Base-by-base conservation (phyloP, 2,113 vertebrate species). In the Synchiropus splendidus region DNA sequence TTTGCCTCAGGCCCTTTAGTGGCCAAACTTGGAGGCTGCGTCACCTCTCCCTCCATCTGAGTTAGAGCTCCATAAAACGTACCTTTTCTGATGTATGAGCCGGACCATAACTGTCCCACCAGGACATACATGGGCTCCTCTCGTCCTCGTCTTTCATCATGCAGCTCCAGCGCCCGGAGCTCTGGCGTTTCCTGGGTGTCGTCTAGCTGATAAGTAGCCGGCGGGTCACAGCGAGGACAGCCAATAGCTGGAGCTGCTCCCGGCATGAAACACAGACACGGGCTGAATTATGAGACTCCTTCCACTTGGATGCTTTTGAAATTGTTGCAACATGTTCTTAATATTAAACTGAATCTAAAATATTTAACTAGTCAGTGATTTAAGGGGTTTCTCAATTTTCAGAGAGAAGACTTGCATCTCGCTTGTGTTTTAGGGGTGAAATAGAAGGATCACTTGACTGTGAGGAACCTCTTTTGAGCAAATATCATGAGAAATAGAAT, bases 181-280 rank as follows among this genome's bases (percentile, higher is more conserved):
- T 15, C 16, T 8, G 6, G 16, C 36, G 30, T 39, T 18, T 42
- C 47, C 40, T 41, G 37, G 9, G 13, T 35, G 49, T 42, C 6
- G 31, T 10, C 43, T 39, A 51, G 18, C 49, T 53, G 44, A 69
- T 64, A 61, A 53, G 35, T 40, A 30, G 38, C 39, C 41, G 1
- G 13, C 45, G 40, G 62, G 45, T 59, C n/a, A n/a, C 16, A 5
- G 47, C 2, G 51, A 62, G 54, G 58, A 58, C 67, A 59, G 58
- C 39, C 36, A 39, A 33, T 3, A 15, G 12, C 32, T 11, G 11
- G 44, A 35, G 34, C 30, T 52, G 45, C 69, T 67, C 55, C 58
- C 18, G 11, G 18, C 6, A 9, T 35, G 12, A 52, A 66, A 57
- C 42, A 47, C 14, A 1, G 10, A 38, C 14, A 4, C 12, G 6